Percentiles rank a stretch among this genome's conserved stretches.
Evolutionary conservation across 2,888 invertebrate species (phyloP).

Genomic region (Dasysyrphus albostriatus): DNA sequence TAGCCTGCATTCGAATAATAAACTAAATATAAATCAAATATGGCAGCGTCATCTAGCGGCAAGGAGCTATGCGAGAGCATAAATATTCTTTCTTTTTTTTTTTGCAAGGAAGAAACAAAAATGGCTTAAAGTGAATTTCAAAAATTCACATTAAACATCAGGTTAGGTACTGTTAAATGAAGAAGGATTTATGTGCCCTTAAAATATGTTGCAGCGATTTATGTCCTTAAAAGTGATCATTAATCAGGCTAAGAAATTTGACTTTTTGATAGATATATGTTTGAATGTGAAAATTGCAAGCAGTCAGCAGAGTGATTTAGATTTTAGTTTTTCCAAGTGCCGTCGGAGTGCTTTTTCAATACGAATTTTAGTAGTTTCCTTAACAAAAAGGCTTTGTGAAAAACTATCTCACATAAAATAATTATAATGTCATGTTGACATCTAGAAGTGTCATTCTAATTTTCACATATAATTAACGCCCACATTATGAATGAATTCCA

Average conservation of each 20-base stretch:
- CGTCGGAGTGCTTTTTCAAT: slow-evolving; percentile 8
- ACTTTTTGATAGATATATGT: slow-evolving; percentile 6
- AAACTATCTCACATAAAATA: neutral
- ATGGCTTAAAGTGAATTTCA: slow-evolving; percentile 46
- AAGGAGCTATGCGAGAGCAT: slow-evolving; percentile 48
- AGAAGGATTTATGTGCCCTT: slow-evolving; percentile 72
- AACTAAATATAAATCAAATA: slow-evolving; percentile 57
- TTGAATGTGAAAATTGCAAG: slow-evolving; percentile 38
- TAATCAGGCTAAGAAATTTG: slow-evolving; percentile 49
- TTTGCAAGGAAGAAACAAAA: slow-evolving; percentile 54
- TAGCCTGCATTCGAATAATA: slow-evolving; percentile 41
- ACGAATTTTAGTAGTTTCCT: neutral
- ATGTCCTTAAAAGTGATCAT: slow-evolving; percentile 49
- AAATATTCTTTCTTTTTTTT: slow-evolving; percentile 1
- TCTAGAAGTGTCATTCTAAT: slow-evolving; percentile 31
- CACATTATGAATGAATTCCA: slow-evolving; percentile 13
- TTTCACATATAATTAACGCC: slow-evolving; percentile 38
- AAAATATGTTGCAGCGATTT: slow-evolving; percentile 64
- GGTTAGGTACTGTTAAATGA: neutral
- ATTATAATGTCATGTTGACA: slow-evolving; percentile 34
- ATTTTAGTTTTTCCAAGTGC: slow-evolving; percentile 43
- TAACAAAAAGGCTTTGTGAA: neutral
- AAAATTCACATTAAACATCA: slow-evolving; percentile 57
- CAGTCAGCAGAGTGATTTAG: slow-evolving; percentile 51
- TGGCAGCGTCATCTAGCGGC: slow-evolving; percentile 57